Evolutionary conservation across 2,113 vertebrate species (phyloP).

Genomic region (Mixornis gularis): DNA sequence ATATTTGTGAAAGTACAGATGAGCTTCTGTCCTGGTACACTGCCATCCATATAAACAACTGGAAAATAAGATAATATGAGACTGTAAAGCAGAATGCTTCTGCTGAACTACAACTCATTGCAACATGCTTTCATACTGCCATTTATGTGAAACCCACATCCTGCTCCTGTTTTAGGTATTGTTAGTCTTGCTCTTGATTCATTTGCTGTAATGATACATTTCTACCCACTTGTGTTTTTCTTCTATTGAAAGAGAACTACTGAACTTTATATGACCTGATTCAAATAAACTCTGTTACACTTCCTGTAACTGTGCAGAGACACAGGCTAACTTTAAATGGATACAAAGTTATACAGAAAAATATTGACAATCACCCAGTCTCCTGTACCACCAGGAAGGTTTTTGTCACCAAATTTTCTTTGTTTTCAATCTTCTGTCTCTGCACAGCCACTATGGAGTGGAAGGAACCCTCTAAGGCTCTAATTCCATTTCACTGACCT

Average conservation of each 20-base stretch:
- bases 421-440: neutral
- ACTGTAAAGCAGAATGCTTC: neutral
- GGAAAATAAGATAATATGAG: neutral
- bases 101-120: neutral
- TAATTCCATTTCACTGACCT: neutral
- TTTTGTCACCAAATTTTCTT: neutral
- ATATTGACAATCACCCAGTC: neutral
- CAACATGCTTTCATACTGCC: neutral
- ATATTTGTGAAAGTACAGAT: neutral
- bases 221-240: neutral
- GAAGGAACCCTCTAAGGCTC: neutral
- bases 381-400: neutral
- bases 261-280: neutral
- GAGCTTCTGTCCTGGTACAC: neutral
- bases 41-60: neutral
- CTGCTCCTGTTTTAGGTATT: neutral
- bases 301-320: neutral
- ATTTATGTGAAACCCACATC: neutral
- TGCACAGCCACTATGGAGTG: neutral
- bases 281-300: neutral
- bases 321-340: neutral
- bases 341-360: neutral
- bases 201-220: neutral
- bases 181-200: neutral
- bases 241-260: neutral